Evolutionary conservation across 2,113 vertebrate species (phyloP).

Genomic region (Delphinapterus leucas): DNA sequence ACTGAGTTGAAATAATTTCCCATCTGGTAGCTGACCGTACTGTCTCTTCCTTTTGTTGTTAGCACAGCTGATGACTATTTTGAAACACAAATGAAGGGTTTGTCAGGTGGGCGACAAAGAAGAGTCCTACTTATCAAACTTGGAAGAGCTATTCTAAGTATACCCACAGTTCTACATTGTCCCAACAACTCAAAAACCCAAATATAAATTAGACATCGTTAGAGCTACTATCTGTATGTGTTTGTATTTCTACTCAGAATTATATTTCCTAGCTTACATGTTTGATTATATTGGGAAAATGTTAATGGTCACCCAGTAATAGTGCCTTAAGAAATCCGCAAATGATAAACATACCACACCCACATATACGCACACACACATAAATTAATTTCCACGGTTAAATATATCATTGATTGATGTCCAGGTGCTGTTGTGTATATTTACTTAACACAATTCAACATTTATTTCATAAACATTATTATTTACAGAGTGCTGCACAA

Average conservation of each 20-base stretch:
- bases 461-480: not conserved
- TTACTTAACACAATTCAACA: not conserved
- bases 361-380: not conserved
- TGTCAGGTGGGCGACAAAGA: not conserved
- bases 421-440: not conserved
- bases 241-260: constrained; percentile 1
- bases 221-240: not conserved
- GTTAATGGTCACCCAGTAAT: not conserved
- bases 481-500: not conserved
- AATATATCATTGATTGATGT: not conserved
- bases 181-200: not conserved
- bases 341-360: not conserved
- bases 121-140: not conserved
- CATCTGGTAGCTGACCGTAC: not conserved
- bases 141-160: not conserved
- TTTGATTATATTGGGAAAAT: constrained; percentile 6
- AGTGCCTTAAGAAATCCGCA: not conserved
- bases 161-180: not conserved
- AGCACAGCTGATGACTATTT: not conserved
- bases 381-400: not conserved
- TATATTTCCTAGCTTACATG: not conserved
- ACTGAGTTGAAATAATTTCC: constrained; percentile 23
- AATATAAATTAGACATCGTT: constrained; percentile 27
- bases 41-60: not conserved
- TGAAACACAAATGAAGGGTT: constrained; percentile 2